These are phyloP conservation scores for Lucifuga dentata DNA, from an alignment of 2,113 vertebrate species.

Conservation along the genomic window DNA sequence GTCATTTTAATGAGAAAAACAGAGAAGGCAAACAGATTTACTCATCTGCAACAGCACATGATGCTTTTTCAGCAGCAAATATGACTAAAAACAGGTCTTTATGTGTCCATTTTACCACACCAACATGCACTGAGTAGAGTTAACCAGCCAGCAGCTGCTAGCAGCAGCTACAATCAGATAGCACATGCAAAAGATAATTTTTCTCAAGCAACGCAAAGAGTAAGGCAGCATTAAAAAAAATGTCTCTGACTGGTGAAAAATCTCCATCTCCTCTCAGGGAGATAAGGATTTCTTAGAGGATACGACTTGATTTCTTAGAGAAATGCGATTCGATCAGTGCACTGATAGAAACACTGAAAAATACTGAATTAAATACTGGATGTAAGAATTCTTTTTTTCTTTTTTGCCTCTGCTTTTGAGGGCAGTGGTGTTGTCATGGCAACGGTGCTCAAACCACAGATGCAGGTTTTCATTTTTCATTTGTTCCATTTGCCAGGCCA, in stretches of 20 bases:
- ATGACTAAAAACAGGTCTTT: too few species aligned
- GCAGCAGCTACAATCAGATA: constrained; percentile 42
- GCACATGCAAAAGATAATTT: constrained; percentile 45
- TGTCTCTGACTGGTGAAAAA: background rate
- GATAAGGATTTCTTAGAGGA: constrained; percentile 48
- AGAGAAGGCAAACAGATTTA: constrained; percentile 22
- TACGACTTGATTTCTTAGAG: too few species aligned
- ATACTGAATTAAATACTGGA: constrained; percentile 37
- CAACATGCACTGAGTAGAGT: too few species aligned
- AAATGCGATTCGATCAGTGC: constrained; percentile 19
- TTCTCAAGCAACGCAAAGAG: background rate
- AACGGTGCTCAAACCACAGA: constrained; percentile 9
- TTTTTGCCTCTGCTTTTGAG: constrained; percentile 9
- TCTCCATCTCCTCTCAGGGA: background rate
- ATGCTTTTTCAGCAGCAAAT: too few species aligned
- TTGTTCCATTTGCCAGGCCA: background rate
- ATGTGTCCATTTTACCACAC: too few species aligned
- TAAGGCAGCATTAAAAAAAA: constrained; percentile 28
- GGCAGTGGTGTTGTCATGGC: constrained; percentile 50
- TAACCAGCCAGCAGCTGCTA: background rate
- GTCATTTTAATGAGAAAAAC: constrained; percentile 45
- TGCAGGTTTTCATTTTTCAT: constrained; percentile 4
- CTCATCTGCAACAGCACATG: constrained; percentile 17
- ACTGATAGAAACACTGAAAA: constrained; percentile 20
- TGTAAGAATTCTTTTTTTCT: background rate